Evolutionary conservation across 2,888 invertebrate species (phyloP), one percentile per base, ranked within the genome.

Genomic region (Ypsolopha sequella): DNA sequence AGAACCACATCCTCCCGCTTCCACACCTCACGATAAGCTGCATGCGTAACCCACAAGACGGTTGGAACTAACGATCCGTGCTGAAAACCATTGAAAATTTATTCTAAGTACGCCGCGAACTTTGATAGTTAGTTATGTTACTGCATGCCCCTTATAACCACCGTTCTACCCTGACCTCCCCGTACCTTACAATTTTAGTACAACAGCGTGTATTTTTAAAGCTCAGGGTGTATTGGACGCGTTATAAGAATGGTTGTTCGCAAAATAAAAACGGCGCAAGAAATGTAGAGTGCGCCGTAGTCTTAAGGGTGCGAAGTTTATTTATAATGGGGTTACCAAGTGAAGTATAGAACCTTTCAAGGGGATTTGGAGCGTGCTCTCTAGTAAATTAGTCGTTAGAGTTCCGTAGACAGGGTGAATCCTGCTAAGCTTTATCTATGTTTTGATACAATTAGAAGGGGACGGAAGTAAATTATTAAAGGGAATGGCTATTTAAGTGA

Each of bases 71-170:
- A 84, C 81, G 81, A 76, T 60, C 70, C 73, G 65, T 72, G 68
- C 67, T 67, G 61, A 61, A 63, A 64, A 68, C 76, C 80, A 82
- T 85, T 80, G 84, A 80, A 85, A 82, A 85, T 85, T 84, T 85
- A 85, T 85, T 80, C 81, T 75, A 73, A 80, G 76, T 78, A 81
- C 77, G 73, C 64, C 64, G 62, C 68, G 72, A 64, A 49, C 72
- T 70, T 71, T 76, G 74, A 77, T 78, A 76, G 81, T 81, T 76
- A 80, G 70, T 78, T 81, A 82, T 74, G 74, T 65, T 72, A 73
- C 68, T 71, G 68, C 71, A 65, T 64, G 58, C 59, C 61, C 66
- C 61, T 67, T 60, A 64, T 33, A 49, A 6, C 8, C 35, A 8
- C 36, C 48, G 11, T 13, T 14, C 11, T 10, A 48, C 11, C 48